Evolutionary conservation across 2,888 invertebrate genomes (phyloP), one percentile per base, ranked within the genome.

Genomic region (Chrysolina oricalcia): DNA sequence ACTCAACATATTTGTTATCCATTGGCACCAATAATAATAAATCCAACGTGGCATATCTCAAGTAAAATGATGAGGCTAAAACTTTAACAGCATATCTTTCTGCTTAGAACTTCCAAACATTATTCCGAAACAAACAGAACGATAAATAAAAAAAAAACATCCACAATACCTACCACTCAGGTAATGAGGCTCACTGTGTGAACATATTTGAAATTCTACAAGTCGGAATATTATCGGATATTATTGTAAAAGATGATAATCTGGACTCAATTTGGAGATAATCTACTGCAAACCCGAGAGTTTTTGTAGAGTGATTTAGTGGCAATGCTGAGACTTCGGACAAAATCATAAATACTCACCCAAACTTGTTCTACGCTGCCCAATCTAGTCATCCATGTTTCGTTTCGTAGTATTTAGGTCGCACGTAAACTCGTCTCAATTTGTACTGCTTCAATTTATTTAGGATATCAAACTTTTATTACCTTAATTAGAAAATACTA

Each of bases 311-410:
- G 81, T 82, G 82, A 82, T 83, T 82, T 83, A 83, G 76, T 78
- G 74, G 66, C 78, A 76, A 77, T 80, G 75, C 77, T 76, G 77
- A 76, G 81, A 80, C 81, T 79, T 78, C 81, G 79, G 82, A 84
- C 84, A 83, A 84, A 84, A 83, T 82, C 82, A 81, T 83, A 84
- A 83, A 83, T 83, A 82, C 81, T 82, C 80, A 79, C 80, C 81
- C 81, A 83, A 84, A 83, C 83, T 83, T 83, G 84, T 84, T 84
- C 82, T 83, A 81, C 82, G 80, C 74, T 72, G 78, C 77, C 79
- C 81, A 82, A 82, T 83, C 83, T 83, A 84, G 82, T 81, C 84
- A 78, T 78, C 80, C 80, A 74, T 80, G 81, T 78, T 79, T 77
- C 74, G 80, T 68, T 78, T 80, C 78, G 78, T 78, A 78, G 75